These are phyloP conservation scores for Thymelicus sylvestris DNA, from an alignment of 2,888 invertebrate species.

Conservation along the genomic window DNA sequence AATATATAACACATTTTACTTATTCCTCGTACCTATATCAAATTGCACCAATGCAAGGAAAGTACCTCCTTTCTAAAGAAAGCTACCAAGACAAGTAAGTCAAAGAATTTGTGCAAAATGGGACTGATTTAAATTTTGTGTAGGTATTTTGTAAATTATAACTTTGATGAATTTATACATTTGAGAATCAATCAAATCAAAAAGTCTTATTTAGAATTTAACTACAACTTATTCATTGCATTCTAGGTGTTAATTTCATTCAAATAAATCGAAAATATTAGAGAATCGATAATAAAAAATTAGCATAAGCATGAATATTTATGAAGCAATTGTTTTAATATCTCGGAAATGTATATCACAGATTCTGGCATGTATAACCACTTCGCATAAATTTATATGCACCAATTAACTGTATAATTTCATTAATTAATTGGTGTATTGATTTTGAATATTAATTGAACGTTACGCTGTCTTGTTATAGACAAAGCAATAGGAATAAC, in stretches of 20 bases:
- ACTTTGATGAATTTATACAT: too few relatives aligned
- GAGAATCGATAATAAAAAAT: not conserved
- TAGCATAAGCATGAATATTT: not conserved
- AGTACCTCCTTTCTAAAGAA: too few relatives aligned
- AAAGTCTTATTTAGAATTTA: too few relatives aligned
- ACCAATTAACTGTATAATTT: constrained; percentile 17
- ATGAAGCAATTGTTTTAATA: not conserved
- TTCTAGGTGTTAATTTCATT: not conserved
- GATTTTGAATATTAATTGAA: constrained; percentile 14
- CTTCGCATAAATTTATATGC: constrained; percentile 17
- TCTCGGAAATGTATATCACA: constrained; percentile 15
- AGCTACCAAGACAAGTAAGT: too few relatives aligned
- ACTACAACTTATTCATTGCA: too few relatives aligned
- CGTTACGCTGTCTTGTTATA: constrained; percentile 5
- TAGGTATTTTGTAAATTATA: too few relatives aligned
- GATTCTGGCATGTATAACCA: not conserved
- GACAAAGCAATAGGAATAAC: constrained; percentile 1
- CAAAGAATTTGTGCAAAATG: too few relatives aligned
- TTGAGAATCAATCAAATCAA: too few relatives aligned
- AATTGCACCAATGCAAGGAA: too few relatives aligned
- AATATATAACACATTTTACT: too few relatives aligned
- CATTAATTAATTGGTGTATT: constrained; percentile 16
- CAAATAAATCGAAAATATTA: not conserved
- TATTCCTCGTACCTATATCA: too few relatives aligned
- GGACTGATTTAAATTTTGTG: too few relatives aligned